Evolutionary conservation across 2,113 vertebrate genomes (phyloP).

Genomic region (Nannospalax galili): DNA sequence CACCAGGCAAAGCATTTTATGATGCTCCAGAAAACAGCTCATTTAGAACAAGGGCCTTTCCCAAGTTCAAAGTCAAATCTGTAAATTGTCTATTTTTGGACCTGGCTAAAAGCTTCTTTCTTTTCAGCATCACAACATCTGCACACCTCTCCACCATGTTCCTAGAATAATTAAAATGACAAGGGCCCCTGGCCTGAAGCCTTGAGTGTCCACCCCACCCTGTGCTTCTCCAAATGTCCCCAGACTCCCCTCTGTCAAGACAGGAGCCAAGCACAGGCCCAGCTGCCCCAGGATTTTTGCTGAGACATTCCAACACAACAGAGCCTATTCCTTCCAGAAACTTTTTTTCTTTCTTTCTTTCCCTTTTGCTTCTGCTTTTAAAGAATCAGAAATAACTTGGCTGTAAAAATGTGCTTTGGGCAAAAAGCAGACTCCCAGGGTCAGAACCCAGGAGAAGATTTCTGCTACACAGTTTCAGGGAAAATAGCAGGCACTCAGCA

Average conservation of each 20-base stretch:
- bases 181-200: constrained; percentile 12
- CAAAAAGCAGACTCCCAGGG: constrained; percentile 61
- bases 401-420: constrained; percentile 77
- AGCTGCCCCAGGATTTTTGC: constrained; percentile 58
- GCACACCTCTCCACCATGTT: background rate
- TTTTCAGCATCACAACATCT: constrained; percentile 11
- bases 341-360: constrained; percentile 9
- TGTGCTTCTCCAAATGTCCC: background rate
- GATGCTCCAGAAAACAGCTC: background rate
- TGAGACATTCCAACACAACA: constrained; percentile 63
- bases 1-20: background rate
- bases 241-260: background rate
- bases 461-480: constrained; percentile 14
- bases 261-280: background rate
- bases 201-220: background rate
- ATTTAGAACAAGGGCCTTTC: background rate
- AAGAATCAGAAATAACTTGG: constrained; percentile 80
- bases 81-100: background rate
- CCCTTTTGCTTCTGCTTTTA: constrained; percentile 73
- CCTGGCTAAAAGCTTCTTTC: background rate
- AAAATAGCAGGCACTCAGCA: constrained; percentile 60
- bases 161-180: constrained; percentile 41
- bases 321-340: constrained; percentile 60
- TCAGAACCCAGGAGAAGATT: constrained; percentile 68
- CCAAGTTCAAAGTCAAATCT: constrained; percentile 33